Evolutionary conservation across 2,113 vertebrate species (phyloP).

Genomic region (Rhegmatorhina hoffmannsi): DNA sequence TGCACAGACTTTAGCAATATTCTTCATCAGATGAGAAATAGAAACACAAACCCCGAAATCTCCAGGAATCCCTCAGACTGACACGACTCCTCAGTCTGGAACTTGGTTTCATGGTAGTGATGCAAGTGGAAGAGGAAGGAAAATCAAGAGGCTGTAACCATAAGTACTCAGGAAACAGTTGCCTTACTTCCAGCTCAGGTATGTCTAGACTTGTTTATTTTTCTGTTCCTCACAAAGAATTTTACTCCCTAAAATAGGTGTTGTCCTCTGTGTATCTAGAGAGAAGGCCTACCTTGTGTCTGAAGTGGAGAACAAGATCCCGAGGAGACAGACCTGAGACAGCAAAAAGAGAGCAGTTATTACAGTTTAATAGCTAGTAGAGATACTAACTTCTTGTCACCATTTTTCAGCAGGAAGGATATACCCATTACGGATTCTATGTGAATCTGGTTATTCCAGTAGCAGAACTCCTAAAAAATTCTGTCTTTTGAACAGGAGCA

Average conservation of each 20-base stretch:
- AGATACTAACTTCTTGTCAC: background rate
- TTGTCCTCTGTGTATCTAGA: background rate
- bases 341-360: conserved; percentile 20
- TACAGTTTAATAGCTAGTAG: background rate
- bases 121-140: background rate
- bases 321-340: conserved; percentile 90
- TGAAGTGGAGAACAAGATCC: conserved; percentile 95
- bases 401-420: background rate
- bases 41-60: background rate
- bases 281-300: conserved; percentile 87
- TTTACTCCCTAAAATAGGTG: background rate
- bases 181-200: background rate
- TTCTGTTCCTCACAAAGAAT: background rate
- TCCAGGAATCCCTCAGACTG: background rate
- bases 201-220: background rate
- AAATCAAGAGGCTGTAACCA: background rate
- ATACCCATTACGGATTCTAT: background rate
- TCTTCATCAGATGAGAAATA: background rate
- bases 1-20: background rate
- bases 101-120: background rate
- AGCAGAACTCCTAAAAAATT: background rate
- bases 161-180: background rate
- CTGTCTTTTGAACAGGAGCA: background rate
- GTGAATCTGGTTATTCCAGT: background rate
- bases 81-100: background rate